Evolutionary conservation across 2,888 invertebrate species (phyloP).

Genomic region (Axea sp.): DNA sequence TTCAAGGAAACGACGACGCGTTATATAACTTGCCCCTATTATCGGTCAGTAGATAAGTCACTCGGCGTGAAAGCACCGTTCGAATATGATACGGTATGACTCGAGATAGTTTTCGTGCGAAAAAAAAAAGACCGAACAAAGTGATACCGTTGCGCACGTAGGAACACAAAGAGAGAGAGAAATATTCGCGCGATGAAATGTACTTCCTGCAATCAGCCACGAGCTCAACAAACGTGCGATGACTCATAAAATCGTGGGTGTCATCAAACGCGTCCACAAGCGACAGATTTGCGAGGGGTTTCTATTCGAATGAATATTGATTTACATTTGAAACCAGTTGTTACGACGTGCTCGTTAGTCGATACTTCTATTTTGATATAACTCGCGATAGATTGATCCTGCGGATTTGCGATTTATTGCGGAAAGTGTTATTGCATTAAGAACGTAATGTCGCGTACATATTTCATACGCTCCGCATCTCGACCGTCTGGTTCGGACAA

Average conservation of each 20-base stretch:
- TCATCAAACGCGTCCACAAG: slow-evolving; percentile 64
- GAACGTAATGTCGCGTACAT: no score
- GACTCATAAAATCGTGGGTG: slow-evolving; percentile 66
- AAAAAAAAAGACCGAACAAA: slow-evolving; percentile 1
- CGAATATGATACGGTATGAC: slow-evolving; percentile 8
- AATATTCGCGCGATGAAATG: slow-evolving; percentile 41
- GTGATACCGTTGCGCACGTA: slow-evolving; percentile 28
- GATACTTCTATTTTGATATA: slow-evolving; percentile 41
- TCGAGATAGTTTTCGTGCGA: slow-evolving; percentile 11
- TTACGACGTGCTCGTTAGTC: slow-evolving; percentile 23
- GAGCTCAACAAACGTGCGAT: slow-evolving; percentile 30
- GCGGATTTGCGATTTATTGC: slow-evolving; percentile 36
- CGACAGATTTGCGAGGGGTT: slow-evolving; percentile 52
- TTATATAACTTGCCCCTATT: slow-evolving; percentile 12
- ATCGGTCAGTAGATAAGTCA: slow-evolving; percentile 10
- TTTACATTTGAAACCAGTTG: slow-evolving; percentile 46
- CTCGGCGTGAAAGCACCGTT: slow-evolving; percentile 10
- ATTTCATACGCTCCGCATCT: no score
- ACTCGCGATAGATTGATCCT: slow-evolving; percentile 14
- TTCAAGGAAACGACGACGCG: slow-evolving; percentile 1
- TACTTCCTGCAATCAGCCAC: slow-evolving; percentile 42
- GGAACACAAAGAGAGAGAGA: slow-evolving; percentile 18
- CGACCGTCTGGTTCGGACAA: no score
- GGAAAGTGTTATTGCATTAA: slow-evolving; percentile 3
- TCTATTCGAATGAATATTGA: slow-evolving; percentile 53